phyloP scores from a whole-genome alignment of 2,888 invertebrate genomes.

The Shargacucullia verbasci region DNA sequence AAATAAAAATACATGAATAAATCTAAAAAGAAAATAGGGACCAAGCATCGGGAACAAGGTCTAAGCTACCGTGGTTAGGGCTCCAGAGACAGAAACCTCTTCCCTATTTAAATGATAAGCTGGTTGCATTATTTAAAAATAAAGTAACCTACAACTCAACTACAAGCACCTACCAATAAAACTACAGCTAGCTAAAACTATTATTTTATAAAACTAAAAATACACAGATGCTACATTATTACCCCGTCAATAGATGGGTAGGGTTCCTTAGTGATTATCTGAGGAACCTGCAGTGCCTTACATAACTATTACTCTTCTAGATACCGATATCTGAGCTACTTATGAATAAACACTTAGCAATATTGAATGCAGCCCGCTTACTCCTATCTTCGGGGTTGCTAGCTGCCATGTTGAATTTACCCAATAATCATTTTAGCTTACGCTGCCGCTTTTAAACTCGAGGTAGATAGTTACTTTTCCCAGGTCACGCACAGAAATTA shows the following conservation, averaged over 20 bases:
- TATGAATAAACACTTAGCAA: conserved; percentile 65
- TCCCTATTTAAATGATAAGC: no score
- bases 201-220: conserved; percentile 18
- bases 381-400: conserved; percentile 50
- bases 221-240: conserved; percentile 28
- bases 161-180: neutral
- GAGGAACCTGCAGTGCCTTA: conserved; percentile 36
- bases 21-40: no score
- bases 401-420: conserved; percentile 39
- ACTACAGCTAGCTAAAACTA: neutral
- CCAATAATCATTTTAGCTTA: conserved; percentile 30
- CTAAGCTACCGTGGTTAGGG: no score
- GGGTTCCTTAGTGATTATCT: conserved; percentile 45
- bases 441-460: no score
- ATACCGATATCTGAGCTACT: conserved; percentile 49
- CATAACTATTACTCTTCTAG: conserved; percentile 53
- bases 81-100: no score
- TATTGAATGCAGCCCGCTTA: conserved; percentile 63
- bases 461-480: no score
- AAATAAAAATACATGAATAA: no score
- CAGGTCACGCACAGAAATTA: no score
- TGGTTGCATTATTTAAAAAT: no score
- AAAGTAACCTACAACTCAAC: no score
- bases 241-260: conserved; percentile 29
- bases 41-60: no score